A percentile compares a stretch with the other conserved stretches of the same genome.
phyloP scores from a whole-genome alignment of 2,113 vertebrate species.

The Xenopus tropicalis region UCB_Xtro_10.0 CM004449.2:20662001-20662500 shows the following conservation, averaged over 20 bases:
- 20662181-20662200: slow-evolving; percentile 53
- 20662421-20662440: no score
- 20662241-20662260: slow-evolving; percentile 53
- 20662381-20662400: no score
- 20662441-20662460: no score
- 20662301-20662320: slow-evolving; percentile 58
- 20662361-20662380: no score
- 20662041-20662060: slow-evolving; percentile 44
- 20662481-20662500: no score
- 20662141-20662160: slow-evolving; percentile 71
- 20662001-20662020: not conserved
- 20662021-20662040: slow-evolving; percentile 1
- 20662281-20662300: slow-evolving; percentile 50
- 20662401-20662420: no score
- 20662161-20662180: slow-evolving; percentile 52
- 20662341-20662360: no score
- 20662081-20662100: slow-evolving; percentile 50
- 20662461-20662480: no score
- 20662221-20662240: slow-evolving; percentile 58
- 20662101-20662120: slow-evolving; percentile 69
- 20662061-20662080: slow-evolving; percentile 39
- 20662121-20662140: slow-evolving; percentile 71
- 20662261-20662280: slow-evolving; percentile 53
- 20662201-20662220: slow-evolving; percentile 57
- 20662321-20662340: slow-evolving; percentile 49